Base-by-base conservation (phyloP, 2,797 vertebrate species). In the Onychomys arenicola region DNA sequence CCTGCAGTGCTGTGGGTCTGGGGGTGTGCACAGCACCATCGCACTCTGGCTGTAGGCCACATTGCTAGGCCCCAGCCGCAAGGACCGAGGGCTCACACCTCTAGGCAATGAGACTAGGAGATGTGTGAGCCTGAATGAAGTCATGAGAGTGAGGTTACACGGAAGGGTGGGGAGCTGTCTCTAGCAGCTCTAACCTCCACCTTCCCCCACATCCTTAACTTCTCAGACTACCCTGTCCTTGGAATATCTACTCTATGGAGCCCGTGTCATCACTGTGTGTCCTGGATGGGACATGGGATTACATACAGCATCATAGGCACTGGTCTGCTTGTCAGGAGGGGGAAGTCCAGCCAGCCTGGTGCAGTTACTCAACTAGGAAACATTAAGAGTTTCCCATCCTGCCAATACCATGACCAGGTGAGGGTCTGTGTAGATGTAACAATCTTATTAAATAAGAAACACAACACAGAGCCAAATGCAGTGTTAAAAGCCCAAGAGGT, bases 181-280 rank as follows among this genome's bases (percentile, higher is more conserved):
- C 59, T 19, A 40, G 8, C 19, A 6, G n/a, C 25, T n/a, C 1
- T 10, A 2, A 1, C 27, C 5, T 23, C 25, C 37, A 17, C 52
- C 73, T 13, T 43, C 29, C 52, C 34, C 52, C 2, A 4, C 46
- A 2, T 9, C 29, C 40, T 61, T 34, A 23, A 5, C 13, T n/a
- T 59, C 75, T 73, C 37, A 29, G 16, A 55, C 29, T n/a, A 3
- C 46, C 12, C 55, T 57, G 23, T 16, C 12, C 34, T 57, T 11
- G 57, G 43, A 16, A 29, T 27, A 4, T 63, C 59, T 10, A 2
- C 23, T 29, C 61, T 0, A 0, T 6, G 52, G 19, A 3, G 52
- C 40, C 17, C 0, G 2, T 7, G 12, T 46, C 71, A 3, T 2
- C 34, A n/a, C 0, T 0, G 0, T 11, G 65, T n/a, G 86, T 57